These are phyloP conservation scores for Apis florea DNA, from an alignment of 1,140 invertebrate species.

Conservation along the genomic window DNA sequence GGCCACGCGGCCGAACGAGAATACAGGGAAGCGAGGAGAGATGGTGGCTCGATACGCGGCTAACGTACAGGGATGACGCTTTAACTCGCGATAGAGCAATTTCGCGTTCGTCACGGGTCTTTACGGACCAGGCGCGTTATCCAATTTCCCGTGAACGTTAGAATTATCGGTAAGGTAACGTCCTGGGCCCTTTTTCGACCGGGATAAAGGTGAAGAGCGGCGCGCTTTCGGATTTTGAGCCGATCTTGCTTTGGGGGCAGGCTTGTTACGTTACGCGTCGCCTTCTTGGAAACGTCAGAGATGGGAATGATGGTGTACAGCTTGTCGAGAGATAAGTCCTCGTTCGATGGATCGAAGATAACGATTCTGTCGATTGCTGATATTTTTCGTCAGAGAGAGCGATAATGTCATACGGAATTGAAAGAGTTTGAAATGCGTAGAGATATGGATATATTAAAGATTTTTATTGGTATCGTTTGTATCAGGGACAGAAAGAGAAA, in stretches of 20 bases:
- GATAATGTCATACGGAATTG: neutral
- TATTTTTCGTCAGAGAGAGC: neutral
- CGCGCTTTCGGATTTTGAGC: neutral
- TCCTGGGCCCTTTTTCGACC: neutral
- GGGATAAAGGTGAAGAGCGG: too few species aligned
- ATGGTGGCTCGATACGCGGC: conserved; percentile 34
- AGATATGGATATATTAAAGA: neutral
- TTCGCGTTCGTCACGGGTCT: conserved; percentile 46
- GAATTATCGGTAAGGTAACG: conserved; percentile 29
- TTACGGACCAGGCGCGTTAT: conserved; percentile 30
- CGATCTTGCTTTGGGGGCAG: neutral
- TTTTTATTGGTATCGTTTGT: too few species aligned
- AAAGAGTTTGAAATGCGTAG: neutral
- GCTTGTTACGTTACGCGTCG: too few species aligned
- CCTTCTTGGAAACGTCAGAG: neutral
- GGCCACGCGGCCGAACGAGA: conserved; percentile 49
- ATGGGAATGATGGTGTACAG: too few species aligned
- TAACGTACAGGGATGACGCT: conserved; percentile 40
- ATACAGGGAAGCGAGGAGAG: conserved; percentile 26
- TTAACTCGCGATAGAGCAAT: conserved; percentile 44
- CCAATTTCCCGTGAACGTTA: conserved; percentile 41
- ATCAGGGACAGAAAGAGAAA: too few species aligned
- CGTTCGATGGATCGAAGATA: neutral
- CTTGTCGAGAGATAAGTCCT: neutral
- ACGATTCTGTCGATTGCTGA: neutral